These are phyloP conservation scores for Drosophila greeni DNA, from an alignment of 2,888 invertebrate genomes.

Conservation along the genomic window DNA sequence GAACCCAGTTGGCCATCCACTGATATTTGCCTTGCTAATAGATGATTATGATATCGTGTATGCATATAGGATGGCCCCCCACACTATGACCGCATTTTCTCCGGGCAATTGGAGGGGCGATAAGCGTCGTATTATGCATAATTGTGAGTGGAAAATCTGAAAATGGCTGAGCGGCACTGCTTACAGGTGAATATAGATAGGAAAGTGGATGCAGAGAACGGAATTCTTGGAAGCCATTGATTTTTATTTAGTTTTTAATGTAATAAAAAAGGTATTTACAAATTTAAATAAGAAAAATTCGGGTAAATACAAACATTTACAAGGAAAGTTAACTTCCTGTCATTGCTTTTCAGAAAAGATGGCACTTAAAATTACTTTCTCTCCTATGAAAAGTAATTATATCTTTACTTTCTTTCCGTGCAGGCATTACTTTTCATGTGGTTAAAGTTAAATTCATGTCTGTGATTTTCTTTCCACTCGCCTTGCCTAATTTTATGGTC, in stretches of 20 bases:
- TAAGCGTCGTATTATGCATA: conserved; percentile 65
- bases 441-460: conserved; percentile 53
- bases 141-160: conserved; percentile 60
- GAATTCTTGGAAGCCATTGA: background rate
- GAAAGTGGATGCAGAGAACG: conserved; percentile 15
- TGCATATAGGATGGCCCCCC: conserved; percentile 7
- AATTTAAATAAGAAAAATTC: too few relatives aligned
- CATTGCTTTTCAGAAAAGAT: background rate
- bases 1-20: conserved; percentile 50
- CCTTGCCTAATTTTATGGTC: conserved; percentile 25
- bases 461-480: conserved; percentile 27
- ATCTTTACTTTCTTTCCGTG: conserved; percentile 6
- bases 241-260: background rate
- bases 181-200: conserved; percentile 53
- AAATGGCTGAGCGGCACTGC: conserved; percentile 31
- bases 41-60: conserved; percentile 54
- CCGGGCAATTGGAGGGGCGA: conserved; percentile 40
- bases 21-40: conserved; percentile 59
- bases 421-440: conserved; percentile 63
- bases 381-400: conserved; percentile 1
- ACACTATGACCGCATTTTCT: conserved; percentile 7
- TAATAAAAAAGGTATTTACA: background rate
- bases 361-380: background rate
- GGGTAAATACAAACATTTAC: too few relatives aligned
- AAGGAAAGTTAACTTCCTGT: background rate